Percentiles rank a stretch among this genome's conserved stretches.
Evolutionary conservation across 1,140 invertebrate genomes (phyloP).

Genomic region (Drosophila serrata): DNA sequence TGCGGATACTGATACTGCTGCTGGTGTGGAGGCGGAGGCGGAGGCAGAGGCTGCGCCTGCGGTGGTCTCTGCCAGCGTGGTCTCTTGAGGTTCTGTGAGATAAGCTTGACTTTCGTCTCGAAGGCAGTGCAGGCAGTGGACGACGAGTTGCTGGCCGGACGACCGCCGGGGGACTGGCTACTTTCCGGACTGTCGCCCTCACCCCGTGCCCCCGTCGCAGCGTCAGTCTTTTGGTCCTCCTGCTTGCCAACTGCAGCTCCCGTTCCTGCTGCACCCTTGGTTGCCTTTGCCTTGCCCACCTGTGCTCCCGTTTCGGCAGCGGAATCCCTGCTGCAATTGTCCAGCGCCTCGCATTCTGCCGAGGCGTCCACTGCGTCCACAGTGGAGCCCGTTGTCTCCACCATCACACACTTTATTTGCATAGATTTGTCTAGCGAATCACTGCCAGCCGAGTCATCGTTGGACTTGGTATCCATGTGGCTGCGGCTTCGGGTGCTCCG

Average conservation of each 20-base stretch:
- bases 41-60: background rate
- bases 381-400: constrained; percentile 50
- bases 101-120: constrained; percentile 77
- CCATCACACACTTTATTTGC: constrained; percentile 80
- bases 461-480: constrained; percentile 78
- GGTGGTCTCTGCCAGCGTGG: constrained; percentile 64
- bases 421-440: constrained; percentile 81
- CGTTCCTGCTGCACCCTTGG: constrained; percentile 8
- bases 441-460: constrained; percentile 75
- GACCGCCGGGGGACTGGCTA: constrained; percentile 17
- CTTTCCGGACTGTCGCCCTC: constrained; percentile 32
- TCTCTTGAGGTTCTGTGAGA: constrained; percentile 81
- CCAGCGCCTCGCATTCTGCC: constrained; percentile 32
- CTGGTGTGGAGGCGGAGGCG: constrained; percentile 1
- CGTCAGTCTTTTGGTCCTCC: constrained; percentile 52
- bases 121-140: constrained; percentile 62
- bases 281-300: constrained; percentile 10
- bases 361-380: constrained; percentile 10
- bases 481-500: constrained; percentile 15
- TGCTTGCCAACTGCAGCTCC: constrained; percentile 16
- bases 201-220: constrained; percentile 21
- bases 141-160: constrained; percentile 31
- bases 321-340: constrained; percentile 64
- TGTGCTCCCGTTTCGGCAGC: constrained; percentile 34
- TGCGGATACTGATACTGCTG: constrained; percentile 18